Conservation (phyloP, 2,888 invertebrate genomes). For the Parnassius orleans region DNA sequence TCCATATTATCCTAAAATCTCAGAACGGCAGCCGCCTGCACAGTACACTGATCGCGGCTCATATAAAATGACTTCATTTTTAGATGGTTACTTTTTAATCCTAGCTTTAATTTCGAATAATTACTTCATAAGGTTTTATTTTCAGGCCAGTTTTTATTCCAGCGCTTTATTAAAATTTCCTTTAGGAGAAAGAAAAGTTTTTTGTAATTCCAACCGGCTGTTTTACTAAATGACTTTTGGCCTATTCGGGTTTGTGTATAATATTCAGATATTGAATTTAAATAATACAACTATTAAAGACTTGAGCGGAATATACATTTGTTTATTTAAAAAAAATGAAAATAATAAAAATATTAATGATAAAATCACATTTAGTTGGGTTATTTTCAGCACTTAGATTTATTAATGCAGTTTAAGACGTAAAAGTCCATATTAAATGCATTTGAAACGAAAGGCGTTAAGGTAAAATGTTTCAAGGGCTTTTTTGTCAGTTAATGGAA, state of each 20-base stretch:
- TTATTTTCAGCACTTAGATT: constrained; percentile 4
- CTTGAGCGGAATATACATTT: too few relatives aligned
- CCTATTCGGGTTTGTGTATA: constrained; percentile 16
- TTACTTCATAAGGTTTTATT: constrained; percentile 45
- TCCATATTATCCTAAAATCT: constrained; percentile 76
- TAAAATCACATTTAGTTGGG: too few relatives aligned
- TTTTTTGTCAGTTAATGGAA: constrained; percentile 77
- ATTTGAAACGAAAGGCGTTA: constrained; percentile 39
- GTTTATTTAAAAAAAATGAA: too few relatives aligned
- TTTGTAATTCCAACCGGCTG: constrained; percentile 32
- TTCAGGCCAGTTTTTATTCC: constrained; percentile 33
- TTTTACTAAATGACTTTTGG: constrained; percentile 32
- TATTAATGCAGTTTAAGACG: constrained; percentile 10
- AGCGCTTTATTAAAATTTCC: constrained; percentile 39
- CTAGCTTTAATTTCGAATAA: constrained; percentile 51
- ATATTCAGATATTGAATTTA: constrained; percentile 13
- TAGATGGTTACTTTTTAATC: constrained; percentile 58
- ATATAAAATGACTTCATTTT: constrained; percentile 65
- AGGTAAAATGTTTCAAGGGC: constrained; percentile 52
- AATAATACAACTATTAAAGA: constrained; percentile 7
- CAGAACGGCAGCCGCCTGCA: constrained; percentile 55
- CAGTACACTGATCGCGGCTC: constrained; percentile 59
- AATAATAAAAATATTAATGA: too few relatives aligned
- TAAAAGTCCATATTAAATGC: constrained; percentile 19
- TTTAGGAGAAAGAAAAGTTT: constrained; percentile 32